Percentiles rank a stretch among this genome's conserved stretches.
Conservation (phyloP, 2,797 vertebrate species). For the Trachops cirrhosus region DNA sequence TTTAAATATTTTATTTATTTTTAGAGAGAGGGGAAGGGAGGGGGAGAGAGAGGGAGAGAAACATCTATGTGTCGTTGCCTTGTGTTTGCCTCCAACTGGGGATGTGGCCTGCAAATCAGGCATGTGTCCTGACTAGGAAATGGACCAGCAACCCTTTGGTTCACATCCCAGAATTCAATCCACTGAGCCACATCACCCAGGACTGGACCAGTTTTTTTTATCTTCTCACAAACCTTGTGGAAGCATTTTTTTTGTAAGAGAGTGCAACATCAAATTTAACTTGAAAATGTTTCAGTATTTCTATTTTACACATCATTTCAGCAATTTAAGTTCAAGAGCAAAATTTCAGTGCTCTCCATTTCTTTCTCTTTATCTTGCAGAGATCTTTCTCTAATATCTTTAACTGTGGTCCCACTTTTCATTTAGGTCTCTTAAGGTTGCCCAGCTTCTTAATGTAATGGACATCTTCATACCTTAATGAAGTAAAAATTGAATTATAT, state of each 20-base stretch:
- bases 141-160: no score
- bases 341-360: constrained; percentile 15
- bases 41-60: no score
- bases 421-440: constrained; percentile 57
- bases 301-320: background rate
- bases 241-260: constrained; percentile 9
- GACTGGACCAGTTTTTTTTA: background rate
- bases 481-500: constrained; percentile 89
- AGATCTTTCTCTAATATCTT: constrained; percentile 57
- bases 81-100: no score
- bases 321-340: constrained; percentile 19
- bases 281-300: constrained; percentile 34
- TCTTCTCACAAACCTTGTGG: background rate
- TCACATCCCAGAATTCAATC: no score
- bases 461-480: constrained; percentile 88
- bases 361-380: constrained; percentile 22
- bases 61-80: no score
- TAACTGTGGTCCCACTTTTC: constrained; percentile 60
- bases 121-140: no score
- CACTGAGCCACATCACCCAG: no score
- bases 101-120: no score
- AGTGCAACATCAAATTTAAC: background rate
- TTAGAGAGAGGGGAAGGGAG: no score
- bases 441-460: constrained; percentile 72
- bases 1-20: no score